phyloP scores from a whole-genome alignment of 2,113 vertebrate species.

The Stictonetta naevosa region DNA sequence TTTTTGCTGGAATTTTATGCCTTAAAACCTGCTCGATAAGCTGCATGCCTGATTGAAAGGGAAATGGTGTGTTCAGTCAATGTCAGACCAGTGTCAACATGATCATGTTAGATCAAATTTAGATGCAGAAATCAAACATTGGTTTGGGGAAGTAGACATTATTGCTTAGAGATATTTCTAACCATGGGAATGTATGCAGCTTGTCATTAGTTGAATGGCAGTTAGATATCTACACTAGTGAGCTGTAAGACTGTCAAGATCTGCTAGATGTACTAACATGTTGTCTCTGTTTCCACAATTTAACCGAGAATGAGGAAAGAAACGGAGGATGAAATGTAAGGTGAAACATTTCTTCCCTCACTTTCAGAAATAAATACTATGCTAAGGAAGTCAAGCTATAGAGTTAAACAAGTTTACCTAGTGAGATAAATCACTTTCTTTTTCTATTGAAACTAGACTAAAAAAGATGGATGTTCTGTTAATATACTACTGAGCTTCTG shows the following conservation, averaged over 20 bases:
- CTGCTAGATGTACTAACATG: neutral
- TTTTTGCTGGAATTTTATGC: neutral
- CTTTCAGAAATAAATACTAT: neutral
- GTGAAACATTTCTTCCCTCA: neutral
- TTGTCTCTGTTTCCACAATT: neutral
- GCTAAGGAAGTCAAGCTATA: neutral
- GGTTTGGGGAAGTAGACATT: neutral
- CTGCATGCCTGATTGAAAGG: conserved; percentile 9
- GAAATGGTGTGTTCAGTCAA: neutral
- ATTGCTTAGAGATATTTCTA: neutral
- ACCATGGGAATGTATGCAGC: neutral
- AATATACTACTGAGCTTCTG: neutral
- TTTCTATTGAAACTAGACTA: neutral
- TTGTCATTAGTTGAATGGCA: neutral
- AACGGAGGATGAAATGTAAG: neutral
- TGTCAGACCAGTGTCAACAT: neutral
- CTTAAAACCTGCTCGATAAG: neutral
- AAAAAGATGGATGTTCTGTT: neutral
- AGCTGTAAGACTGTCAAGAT: neutral
- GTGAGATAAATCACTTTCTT: neutral
- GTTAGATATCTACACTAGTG: neutral
- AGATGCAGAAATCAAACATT: neutral
- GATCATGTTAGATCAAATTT: neutral
- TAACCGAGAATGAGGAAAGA: neutral
- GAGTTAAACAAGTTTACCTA: neutral